These are phyloP conservation scores for Eristalinus aeneus DNA, from an alignment of 2,888 invertebrate genomes.

Conservation along the genomic window DNA sequence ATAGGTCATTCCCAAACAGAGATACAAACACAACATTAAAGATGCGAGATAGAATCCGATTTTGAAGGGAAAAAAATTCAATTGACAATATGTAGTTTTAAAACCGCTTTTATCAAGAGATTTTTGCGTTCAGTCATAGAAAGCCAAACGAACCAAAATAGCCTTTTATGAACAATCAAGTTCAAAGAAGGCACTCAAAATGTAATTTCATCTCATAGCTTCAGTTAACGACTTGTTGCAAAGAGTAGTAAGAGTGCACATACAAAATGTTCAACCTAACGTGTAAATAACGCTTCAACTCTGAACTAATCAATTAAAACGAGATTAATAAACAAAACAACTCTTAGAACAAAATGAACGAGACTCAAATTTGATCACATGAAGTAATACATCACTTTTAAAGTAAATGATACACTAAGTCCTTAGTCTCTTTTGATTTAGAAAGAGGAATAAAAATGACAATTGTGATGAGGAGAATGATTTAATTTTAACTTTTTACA, in stretches of 20 bases:
- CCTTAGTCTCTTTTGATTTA: too few relatives aligned
- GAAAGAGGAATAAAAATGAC: too few relatives aligned
- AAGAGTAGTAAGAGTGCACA: too few relatives aligned
- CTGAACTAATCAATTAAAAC: slow-evolving; percentile 27
- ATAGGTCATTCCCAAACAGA: too few relatives aligned
- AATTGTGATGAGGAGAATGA: too few relatives aligned
- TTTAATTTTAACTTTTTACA: too few relatives aligned
- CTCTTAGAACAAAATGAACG: slow-evolving; percentile 13
- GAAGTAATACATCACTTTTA: not conserved
- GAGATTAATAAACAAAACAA: not conserved
- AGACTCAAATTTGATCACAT: slow-evolving; percentile 63
- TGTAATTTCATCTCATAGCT: slow-evolving; percentile 17
- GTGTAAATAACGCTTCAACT: slow-evolving; percentile 45
- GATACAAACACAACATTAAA: too few relatives aligned
- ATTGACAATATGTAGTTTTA: too few relatives aligned
- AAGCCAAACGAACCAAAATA: not conserved
- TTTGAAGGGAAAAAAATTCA: too few relatives aligned
- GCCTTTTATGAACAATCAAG: slow-evolving; percentile 13
- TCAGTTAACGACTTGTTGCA: slow-evolving; percentile 34
- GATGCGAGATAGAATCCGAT: too few relatives aligned
- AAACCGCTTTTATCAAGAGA: slow-evolving; percentile 5
- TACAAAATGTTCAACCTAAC: slow-evolving; percentile 32
- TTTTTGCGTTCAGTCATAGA: slow-evolving; percentile 27
- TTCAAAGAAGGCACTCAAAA: slow-evolving; percentile 17
- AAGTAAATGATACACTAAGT: not conserved